These are phyloP conservation scores for Cataglyphis cursor DNA, from an alignment of 2,888 invertebrate genomes.

Conservation along the genomic window DNA sequence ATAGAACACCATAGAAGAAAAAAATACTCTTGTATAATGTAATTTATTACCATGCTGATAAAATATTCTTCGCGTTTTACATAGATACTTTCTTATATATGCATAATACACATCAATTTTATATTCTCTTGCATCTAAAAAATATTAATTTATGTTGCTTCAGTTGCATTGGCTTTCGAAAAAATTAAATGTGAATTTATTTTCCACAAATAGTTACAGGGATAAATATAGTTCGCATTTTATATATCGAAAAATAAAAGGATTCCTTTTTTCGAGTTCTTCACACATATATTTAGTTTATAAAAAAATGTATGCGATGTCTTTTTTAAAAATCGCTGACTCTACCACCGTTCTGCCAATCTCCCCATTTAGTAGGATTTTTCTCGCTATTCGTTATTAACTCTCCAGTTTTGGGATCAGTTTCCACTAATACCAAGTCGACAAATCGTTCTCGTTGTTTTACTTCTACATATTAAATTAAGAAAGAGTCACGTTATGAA, in stretches of 20 bases:
- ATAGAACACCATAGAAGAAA: not conserved
- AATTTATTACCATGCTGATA: slow-evolving; percentile 27
- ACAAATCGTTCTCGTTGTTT: slow-evolving; percentile 72
- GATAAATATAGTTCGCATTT: slow-evolving; percentile 28
- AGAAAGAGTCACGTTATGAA: not conserved
- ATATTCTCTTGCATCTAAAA: not conserved
- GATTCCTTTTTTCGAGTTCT: slow-evolving; percentile 56
- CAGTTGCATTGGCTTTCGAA: slow-evolving; percentile 42
- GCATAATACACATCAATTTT: not conserved
- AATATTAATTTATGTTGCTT: slow-evolving; percentile 44
- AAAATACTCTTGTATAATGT: not conserved
- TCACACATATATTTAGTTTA: slow-evolving; percentile 60
- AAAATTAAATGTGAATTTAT: slow-evolving; percentile 39
- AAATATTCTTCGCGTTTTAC: not conserved
- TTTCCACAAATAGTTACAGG: slow-evolving; percentile 33
- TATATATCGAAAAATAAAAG: slow-evolving; percentile 47
- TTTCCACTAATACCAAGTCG: slow-evolving; percentile 79
- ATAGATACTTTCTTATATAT: not conserved
- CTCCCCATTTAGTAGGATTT: slow-evolving; percentile 84
- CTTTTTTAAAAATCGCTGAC: slow-evolving; percentile 82
- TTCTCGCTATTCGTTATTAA: slow-evolving; percentile 77
- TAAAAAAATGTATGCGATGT: slow-evolving; percentile 23
- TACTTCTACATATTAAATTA: slow-evolving; percentile 62
- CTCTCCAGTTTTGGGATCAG: slow-evolving; percentile 79
- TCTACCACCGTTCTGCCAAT: slow-evolving; percentile 82